Percentiles rank a stretch among this genome's conserved stretches.
Evolutionary conservation across 2,113 vertebrate species (phyloP).

Genomic region (Perccottus glenii): DNA sequence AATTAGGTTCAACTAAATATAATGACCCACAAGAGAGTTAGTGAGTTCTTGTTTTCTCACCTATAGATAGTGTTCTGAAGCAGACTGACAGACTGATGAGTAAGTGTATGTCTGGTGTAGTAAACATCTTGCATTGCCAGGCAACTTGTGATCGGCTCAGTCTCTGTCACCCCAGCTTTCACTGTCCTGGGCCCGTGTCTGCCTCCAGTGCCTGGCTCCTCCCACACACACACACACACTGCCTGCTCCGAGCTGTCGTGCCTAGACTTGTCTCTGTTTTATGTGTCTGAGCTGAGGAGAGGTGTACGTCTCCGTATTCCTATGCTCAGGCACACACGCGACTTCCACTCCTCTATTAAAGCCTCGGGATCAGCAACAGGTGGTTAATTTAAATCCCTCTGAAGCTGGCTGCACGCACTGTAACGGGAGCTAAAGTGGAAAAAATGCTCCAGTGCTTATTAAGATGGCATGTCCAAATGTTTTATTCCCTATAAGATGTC

Average conservation of each 20-base stretch:
- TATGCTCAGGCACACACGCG: conserved; percentile 61
- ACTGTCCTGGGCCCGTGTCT: conserved; percentile 2
- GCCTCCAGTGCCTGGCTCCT: conserved; percentile 4
- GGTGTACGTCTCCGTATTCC: conserved; percentile 25
- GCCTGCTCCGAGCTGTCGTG: conserved; percentile 11
- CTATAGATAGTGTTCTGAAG: not conserved
- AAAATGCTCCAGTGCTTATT: conserved; percentile 11
- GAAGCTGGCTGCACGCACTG: conserved; percentile 38
- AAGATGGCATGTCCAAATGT: conserved; percentile 27
- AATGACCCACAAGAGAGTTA: no score
- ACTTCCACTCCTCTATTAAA: conserved; percentile 67
- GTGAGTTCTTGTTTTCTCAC: no score
- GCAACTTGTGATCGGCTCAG: conserved; percentile 4
- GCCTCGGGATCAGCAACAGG: conserved; percentile 69
- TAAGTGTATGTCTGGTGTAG: not conserved
- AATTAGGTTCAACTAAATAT: no score
- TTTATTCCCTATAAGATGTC: conserved; percentile 29
- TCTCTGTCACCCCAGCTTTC: conserved; percentile 13
- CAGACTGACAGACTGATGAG: not conserved
- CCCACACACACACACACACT: conserved; percentile 13
- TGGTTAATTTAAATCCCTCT: conserved; percentile 66
- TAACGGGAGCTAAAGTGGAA: conserved; percentile 6
- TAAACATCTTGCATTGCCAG: conserved; percentile 24
- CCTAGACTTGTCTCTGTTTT: conserved; percentile 52
- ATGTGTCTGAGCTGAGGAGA: conserved; percentile 40